phyloP scores from a whole-genome alignment of 2,797 vertebrate species.

The Micropoecilia bifurca region DNA sequence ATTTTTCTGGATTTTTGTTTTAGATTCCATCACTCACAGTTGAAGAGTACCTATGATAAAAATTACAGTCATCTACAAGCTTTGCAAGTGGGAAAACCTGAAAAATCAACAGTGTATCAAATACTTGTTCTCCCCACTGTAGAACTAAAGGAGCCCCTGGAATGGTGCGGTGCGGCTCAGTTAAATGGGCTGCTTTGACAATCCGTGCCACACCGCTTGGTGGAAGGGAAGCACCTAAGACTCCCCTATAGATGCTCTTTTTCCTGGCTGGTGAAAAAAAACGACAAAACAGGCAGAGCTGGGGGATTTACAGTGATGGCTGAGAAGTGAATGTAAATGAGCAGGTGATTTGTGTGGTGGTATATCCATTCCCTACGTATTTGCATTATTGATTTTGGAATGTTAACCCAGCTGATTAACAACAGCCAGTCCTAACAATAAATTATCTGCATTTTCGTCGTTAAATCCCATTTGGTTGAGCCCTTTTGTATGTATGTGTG shows the following conservation, averaged over 20 bases:
- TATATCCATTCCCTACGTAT: neutral
- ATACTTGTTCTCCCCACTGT: too few species aligned
- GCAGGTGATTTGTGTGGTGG: slow-evolving; percentile 5
- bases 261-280: neutral
- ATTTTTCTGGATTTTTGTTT: too few species aligned
- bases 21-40: too few species aligned
- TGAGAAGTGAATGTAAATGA: neutral
- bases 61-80: too few species aligned
- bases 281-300: neutral
- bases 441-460: neutral
- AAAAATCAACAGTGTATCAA: too few species aligned
- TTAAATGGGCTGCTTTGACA: neutral
- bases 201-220: neutral
- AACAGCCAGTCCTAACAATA: neutral
- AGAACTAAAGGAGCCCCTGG: neutral
- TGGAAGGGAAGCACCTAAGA: neutral
- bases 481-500: slow-evolving; percentile 9
- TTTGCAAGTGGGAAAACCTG: too few species aligned
- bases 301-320: neutral
- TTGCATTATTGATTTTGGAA: slow-evolving; percentile 3
- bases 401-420: neutral
- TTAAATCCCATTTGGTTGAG: neutral
- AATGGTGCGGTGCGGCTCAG: neutral
- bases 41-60: too few species aligned
- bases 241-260: neutral